Conservation (phyloP, 2,113 vertebrate species). For the Pandion haliaetus region DNA sequence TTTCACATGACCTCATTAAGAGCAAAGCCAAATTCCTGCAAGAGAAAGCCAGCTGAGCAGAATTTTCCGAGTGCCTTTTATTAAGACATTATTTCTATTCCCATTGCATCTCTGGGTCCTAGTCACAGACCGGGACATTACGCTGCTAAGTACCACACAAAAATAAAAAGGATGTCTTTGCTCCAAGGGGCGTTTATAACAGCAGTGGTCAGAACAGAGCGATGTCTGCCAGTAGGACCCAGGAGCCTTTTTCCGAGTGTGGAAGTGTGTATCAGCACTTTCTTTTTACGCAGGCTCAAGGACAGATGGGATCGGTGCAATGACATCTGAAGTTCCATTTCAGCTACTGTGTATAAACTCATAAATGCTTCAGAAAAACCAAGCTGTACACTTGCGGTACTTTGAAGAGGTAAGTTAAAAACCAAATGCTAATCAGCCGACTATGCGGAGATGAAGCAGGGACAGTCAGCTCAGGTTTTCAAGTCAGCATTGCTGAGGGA, state of each 20-base stretch:
- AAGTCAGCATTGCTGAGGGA: slow-evolving; percentile 1
- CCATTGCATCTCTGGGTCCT: background rate
- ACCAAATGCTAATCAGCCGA: slow-evolving; percentile 15
- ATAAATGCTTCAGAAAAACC: background rate
- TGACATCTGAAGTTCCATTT: slow-evolving; percentile 7
- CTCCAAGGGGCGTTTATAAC: background rate
- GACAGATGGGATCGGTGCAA: background rate
- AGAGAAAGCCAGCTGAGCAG: slow-evolving; percentile 28
- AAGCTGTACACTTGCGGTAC: background rate
- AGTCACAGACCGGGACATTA: background rate
- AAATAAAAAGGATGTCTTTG: slow-evolving; percentile 20
- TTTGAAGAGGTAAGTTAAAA: slow-evolving; percentile 48
- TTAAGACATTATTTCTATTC: background rate
- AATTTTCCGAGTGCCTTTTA: slow-evolving; percentile 36
- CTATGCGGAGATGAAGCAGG: slow-evolving; percentile 6
- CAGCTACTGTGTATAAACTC: background rate
- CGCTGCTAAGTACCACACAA: background rate
- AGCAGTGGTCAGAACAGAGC: background rate
- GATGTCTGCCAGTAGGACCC: background rate
- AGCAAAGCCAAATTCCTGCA: slow-evolving; percentile 34
- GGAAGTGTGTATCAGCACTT: slow-evolving; percentile 4
- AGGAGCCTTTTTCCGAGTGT: background rate
- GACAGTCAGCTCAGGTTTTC: slow-evolving; percentile 43
- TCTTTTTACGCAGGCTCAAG: background rate
- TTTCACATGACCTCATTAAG: slow-evolving; percentile 52